phyloP scores from a whole-genome alignment of 2,797 vertebrate genomes.

The Thunnus albacares region DNA sequence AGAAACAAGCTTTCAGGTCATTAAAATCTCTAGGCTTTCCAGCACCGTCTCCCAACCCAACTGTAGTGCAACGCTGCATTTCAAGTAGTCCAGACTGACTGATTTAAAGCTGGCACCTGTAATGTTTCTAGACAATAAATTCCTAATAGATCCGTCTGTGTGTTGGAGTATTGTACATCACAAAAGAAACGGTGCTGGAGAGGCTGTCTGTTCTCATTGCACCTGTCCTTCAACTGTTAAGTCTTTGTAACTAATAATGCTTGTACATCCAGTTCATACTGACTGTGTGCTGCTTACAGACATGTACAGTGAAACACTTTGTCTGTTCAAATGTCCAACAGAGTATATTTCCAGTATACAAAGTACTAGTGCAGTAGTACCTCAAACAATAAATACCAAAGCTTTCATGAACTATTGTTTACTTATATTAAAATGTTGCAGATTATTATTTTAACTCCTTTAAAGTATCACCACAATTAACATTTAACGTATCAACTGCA shows the following conservation, averaged over 20 bases:
- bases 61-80: constrained; percentile 23
- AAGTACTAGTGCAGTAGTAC: no score
- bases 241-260: not conserved
- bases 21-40: constrained; percentile 61
- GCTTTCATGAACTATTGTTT: no score
- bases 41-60: constrained; percentile 32
- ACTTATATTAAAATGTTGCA: not conserved
- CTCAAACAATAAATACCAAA: no score
- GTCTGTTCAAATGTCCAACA: no score
- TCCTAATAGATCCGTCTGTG: not conserved
- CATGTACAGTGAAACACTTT: no score
- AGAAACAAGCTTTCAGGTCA: constrained; percentile 65
- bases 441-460: not conserved
- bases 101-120: constrained; percentile 11
- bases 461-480: not conserved
- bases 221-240: not conserved
- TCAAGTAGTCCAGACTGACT: constrained; percentile 35
- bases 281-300: not conserved
- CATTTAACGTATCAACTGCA: not conserved
- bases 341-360: no score
- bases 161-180: not conserved
- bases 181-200: not conserved
- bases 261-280: not conserved
- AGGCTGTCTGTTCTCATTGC: not conserved
- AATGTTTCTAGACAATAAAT: not conserved